Percentiles rank a stretch among this genome's conserved stretches.
These are phyloP conservation scores for Limnephilus marmoratus DNA, from an alignment of 2,888 invertebrate species.

Conservation along the genomic window DNA sequence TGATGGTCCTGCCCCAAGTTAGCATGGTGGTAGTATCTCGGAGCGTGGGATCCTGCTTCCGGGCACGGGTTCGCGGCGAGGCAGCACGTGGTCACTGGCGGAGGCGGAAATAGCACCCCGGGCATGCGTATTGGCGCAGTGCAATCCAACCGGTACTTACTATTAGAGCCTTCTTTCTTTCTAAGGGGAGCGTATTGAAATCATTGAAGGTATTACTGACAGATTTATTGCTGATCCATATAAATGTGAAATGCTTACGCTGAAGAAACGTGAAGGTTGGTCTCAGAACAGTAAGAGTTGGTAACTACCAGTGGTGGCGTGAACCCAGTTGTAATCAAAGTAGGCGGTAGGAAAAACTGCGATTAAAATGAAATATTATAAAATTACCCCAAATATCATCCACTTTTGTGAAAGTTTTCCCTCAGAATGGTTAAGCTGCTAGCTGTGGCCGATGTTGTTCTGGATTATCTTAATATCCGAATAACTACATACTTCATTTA, in stretches of 20 bases:
- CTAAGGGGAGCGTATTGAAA: background rate
- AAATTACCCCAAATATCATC: too few species aligned
- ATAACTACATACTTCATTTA: too few species aligned
- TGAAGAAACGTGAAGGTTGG: too few species aligned
- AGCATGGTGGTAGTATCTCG: background rate
- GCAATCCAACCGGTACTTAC: background rate
- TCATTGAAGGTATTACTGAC: background rate
- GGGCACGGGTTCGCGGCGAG: slow-evolving; percentile 42
- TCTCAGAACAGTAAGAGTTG: too few species aligned
- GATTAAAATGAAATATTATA: too few species aligned
- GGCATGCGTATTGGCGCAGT: background rate
- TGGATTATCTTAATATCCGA: too few species aligned
- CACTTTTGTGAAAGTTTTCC: too few species aligned
- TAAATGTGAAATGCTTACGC: background rate
- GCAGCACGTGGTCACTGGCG: slow-evolving; percentile 42
- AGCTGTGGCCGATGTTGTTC: too few species aligned
- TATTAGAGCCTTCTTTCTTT: background rate
- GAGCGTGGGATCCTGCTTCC: slow-evolving; percentile 53
- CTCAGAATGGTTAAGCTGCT: too few species aligned
- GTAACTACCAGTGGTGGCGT: too few species aligned
- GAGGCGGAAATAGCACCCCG: slow-evolving; percentile 41
- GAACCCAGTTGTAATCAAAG: too few species aligned
- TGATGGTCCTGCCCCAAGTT: slow-evolving; percentile 14
- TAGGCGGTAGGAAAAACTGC: too few species aligned
- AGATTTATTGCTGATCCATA: background rate